Evolutionary conservation across 2,888 invertebrate genomes (phyloP).

Genomic region (Nomada goodeniana): DNA sequence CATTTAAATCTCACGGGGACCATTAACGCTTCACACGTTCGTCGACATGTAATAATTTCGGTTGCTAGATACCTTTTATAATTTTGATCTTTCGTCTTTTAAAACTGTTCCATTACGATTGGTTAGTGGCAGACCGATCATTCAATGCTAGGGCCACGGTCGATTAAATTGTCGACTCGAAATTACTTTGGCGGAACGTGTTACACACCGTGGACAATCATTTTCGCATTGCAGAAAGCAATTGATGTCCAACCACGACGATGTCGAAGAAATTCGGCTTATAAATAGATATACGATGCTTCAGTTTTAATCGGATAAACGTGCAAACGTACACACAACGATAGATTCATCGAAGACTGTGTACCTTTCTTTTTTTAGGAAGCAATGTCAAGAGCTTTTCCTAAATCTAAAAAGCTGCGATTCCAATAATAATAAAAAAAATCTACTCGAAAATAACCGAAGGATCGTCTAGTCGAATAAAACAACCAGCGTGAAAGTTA

Average conservation of each 20-base stretch:
- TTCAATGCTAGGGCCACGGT: neutral
- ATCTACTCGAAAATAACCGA: slow-evolving; percentile 14
- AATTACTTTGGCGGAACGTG: slow-evolving; percentile 4
- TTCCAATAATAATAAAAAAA: slow-evolving; percentile 7
- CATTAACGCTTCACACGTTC: neutral
- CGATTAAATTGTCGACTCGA: slow-evolving; percentile 23
- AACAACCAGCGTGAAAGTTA: slow-evolving; percentile 15
- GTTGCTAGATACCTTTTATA: neutral
- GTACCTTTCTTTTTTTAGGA: no score
- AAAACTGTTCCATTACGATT: neutral
- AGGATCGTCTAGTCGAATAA: slow-evolving; percentile 9
- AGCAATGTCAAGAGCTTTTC: neutral
- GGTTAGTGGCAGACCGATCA: neutral
- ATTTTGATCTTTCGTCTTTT: neutral
- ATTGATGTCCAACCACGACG: neutral
- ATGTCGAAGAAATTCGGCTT: neutral
- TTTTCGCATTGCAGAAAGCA: slow-evolving; percentile 27
- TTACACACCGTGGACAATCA: slow-evolving; percentile 8
- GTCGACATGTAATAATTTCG: no score
- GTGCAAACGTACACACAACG: neutral
- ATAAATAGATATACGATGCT: slow-evolving; percentile 1
- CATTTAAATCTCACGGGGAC: neutral
- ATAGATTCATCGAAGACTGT: neutral
- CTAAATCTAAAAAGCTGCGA: neutral
- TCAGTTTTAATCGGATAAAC: neutral